Conservation (phyloP, 2,113 vertebrate species). For the Chamaea fasciata region DNA sequence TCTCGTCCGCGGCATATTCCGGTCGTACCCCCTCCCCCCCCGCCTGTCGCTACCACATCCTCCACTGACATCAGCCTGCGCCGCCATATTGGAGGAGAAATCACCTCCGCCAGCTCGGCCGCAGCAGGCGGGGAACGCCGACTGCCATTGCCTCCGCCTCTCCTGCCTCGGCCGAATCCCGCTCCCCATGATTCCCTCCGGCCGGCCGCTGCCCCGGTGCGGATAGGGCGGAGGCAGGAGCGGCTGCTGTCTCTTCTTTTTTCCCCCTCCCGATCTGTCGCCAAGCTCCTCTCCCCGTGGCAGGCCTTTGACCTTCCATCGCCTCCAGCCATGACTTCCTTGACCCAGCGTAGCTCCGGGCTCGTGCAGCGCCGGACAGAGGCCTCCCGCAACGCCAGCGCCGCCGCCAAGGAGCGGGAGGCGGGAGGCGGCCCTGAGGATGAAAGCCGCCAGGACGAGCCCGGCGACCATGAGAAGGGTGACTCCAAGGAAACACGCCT, state of each 20-base stretch:
- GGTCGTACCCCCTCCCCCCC: not conserved
- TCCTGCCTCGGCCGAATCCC: not conserved
- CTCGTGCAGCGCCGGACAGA: not conserved
- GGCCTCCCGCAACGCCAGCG: not conserved
- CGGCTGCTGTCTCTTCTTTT: not conserved
- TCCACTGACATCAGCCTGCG: not conserved
- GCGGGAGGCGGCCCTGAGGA: not conserved
- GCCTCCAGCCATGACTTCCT: not conserved
- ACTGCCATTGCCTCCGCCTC: not conserved
- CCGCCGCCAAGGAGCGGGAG: not conserved
- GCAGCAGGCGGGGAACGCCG: not conserved
- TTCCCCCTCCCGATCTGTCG: not conserved
- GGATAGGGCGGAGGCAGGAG: not conserved
- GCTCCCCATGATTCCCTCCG: not conserved
- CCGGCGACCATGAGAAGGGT: not conserved
- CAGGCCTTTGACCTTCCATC: not conserved
- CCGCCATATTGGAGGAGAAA: not conserved
- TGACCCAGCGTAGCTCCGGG: not conserved
- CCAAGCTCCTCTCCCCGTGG: not conserved
- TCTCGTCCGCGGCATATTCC: not conserved
- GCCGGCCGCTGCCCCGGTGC: not conserved
- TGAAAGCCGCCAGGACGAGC: not conserved
- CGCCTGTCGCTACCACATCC: not conserved
- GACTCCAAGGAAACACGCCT: not conserved
- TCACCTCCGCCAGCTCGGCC: not conserved